Evolutionary conservation across 2,113 vertebrate genomes (phyloP), one percentile per base, ranked within the genome.

Genomic region (Epinephelus fuscoguttatus): DNA sequence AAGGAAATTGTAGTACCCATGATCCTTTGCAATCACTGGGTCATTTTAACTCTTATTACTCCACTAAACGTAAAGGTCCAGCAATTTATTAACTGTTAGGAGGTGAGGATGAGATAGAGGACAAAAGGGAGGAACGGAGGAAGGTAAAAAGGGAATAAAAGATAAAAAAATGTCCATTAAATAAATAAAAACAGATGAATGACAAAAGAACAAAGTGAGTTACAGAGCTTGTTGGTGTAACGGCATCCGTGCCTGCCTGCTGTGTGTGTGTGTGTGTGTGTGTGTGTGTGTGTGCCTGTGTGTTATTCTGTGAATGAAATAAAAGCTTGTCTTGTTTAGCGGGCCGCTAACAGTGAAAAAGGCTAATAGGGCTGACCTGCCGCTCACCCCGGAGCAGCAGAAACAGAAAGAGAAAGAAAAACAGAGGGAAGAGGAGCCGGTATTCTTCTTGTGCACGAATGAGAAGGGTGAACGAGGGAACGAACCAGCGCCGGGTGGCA

Each of bases 391-490:
- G 25, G 42, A 67, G 83, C 81, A 67, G 81, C 83, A 90, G 69
- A 83, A 71, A n/a, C 92, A 86, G 90, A 94, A 93, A 50, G 71
- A 85, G 80, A 82, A 85, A 89, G 89, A 94, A 80, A 88, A 84
- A 91, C 93, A 91, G 90, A 88, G 90, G 33, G 75, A 72, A 75
- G 85, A 82, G 74, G 64, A 93, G 77, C 90, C 67, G 77, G 91
- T 91, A 88, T 95, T 95, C 88, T 94, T 77, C 86, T 93, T 93
- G 91, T 92, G 88, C 94, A 86, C 56, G 84, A 91, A 90, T 83
- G 67, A 85, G 82, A 77, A 75, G 88, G 68, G 69, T 75, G 78
- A 75, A 52, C 52, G 82, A 78, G 84, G 81, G 87, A 84, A 67
- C 25, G n/a, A 27, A 27, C 11, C 59, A 70, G 80, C 47, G 66